Evolutionary conservation across 2,888 invertebrate species (phyloP), one percentile per base, ranked within the genome.

Genomic region (Xanthia icteritia): DNA sequence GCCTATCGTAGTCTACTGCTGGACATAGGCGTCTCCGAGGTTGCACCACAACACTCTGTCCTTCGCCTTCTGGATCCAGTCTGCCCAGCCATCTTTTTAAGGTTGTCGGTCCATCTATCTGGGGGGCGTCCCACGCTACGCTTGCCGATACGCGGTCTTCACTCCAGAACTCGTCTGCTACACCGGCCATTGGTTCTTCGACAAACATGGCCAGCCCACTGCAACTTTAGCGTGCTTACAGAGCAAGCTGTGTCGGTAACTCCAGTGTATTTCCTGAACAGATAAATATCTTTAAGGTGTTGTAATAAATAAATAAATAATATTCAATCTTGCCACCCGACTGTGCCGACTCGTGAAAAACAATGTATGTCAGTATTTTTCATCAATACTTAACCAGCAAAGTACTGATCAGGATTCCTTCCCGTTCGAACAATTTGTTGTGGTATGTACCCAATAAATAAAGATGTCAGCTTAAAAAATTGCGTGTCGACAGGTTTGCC

Each of bases 381-480:
- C 20, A 23, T 27, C 9, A 72, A 48, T 39, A 6, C 51, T 9
- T 27, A 71, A 39, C 36, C 6, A 11, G 3, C 5, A 15, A 67
- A 42, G 31, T 31, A 23, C 27, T 42, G 11, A 31, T 69, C n/a
- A 61, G 36, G 23, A 36, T 54, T 70, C 54, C 23, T 79, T 54
- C 6, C 51, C 61, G 5, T 31, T 31, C 23, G 2, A 45, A 9
- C 69, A 61, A 54, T 69, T 61, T 70, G 54, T 67, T 64, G 66
- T 36, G 51, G 51, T 45, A 54, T 65, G 36, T 73, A n/a, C 27
- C 42, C 51, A 58, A 68, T 75, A 80, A 82, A 75, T 65, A 69
- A 82, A 60, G n/a, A 54, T 58, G 82, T 82, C 76, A 31, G 82
- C 42, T 60, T 64, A 75, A 81, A 81, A 79, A 68, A 75, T 4